Conservation (phyloP, 2,888 invertebrate species). For the Magallana nippona region DNA sequence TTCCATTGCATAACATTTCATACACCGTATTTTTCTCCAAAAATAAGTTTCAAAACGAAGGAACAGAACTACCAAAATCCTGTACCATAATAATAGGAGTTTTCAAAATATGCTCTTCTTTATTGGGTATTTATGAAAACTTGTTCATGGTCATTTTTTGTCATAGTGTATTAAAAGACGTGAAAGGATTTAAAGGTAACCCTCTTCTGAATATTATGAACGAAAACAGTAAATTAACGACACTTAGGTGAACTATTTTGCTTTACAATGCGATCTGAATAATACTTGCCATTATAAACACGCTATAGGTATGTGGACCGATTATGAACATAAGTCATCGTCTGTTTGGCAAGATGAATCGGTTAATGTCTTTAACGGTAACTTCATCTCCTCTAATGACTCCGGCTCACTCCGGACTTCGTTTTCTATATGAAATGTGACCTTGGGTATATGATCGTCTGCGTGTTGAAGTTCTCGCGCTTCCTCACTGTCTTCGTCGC, state of each 20-base stretch:
- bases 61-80: too few relatives aligned
- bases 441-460: neutral
- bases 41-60: too few relatives aligned
- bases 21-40: neutral
- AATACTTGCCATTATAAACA: too few relatives aligned
- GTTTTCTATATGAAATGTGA: slow-evolving; percentile 14
- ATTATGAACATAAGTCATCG: neutral
- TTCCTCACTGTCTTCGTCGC: slow-evolving; percentile 12
- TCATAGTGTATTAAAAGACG: neutral
- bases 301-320: too few relatives aligned
- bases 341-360: slow-evolving; percentile 30
- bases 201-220: neutral
- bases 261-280: too few relatives aligned
- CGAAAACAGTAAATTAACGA: too few relatives aligned
- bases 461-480: neutral
- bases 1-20: slow-evolving; percentile 17
- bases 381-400: neutral
- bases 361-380: slow-evolving; percentile 8
- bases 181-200: slow-evolving; percentile 18
- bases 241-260: too few relatives aligned
- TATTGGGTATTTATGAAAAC: too few relatives aligned
- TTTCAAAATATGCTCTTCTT: too few relatives aligned
- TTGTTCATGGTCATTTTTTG: too few relatives aligned
- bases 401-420: neutral
- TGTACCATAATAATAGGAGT: too few relatives aligned